Base-by-base conservation (phyloP, 2,797 vertebrate species). In the Muraenolepis orangiensis region DNA sequence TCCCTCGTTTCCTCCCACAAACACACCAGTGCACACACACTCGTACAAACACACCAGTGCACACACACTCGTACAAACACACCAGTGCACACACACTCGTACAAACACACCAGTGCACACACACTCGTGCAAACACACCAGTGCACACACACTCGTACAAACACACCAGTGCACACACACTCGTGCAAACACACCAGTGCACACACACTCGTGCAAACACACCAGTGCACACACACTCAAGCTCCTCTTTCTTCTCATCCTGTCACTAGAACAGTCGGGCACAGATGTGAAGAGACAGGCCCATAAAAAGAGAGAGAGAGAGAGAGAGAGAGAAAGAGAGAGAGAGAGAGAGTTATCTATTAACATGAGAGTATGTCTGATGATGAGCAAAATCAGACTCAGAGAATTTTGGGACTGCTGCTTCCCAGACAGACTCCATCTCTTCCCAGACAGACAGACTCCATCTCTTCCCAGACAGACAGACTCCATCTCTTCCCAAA, bases 351-450 rank as follows among this genome's bases (percentile, higher is more conserved):
- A 80, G 84, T 87, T 83, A 86, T 90, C 87, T 87, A 87, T 89
- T 86, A 87, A 90, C 86, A 85, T 84, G 86, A 82, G 80, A 78
- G 82, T 84, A 89, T 88, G 86, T 87, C 87, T 86, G 89, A 89
- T 85, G 85, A 87, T 86, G 86, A 87, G 88, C 82, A 87, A 80
- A 82, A 80, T 78, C 82, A 76, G 82, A 85, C 76, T 42, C 81
- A 14, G 14, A 16, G 14, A 42, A 42, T 42, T 42, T 4, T 42
- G 40, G 32, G 32, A 34, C 32, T 34, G 32, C 32, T 34, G 8
- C 32, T 8, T 34, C 32, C 32, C 32, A 34, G 32, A 34, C 32
- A 34, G 32, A 34, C 32, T 34, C 32, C 32, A 34, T 14, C 8
- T 42, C 40, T 42, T 42, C 40, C 40, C 3, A 42, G 10, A 42